Base-by-base conservation (phyloP, 2,113 vertebrate species). In the Macquaria australasica region DNA sequence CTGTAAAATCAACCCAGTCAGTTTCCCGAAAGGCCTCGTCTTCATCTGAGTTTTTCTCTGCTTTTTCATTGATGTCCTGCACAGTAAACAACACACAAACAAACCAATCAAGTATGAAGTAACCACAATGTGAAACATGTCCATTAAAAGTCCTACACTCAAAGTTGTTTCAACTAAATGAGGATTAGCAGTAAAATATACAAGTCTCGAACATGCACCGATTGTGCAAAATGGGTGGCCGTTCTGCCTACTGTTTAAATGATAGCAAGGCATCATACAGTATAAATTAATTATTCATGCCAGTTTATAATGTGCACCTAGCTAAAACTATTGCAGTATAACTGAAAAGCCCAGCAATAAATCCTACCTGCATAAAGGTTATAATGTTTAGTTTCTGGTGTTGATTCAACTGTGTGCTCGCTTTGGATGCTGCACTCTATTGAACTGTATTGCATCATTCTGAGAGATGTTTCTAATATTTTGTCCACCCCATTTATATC, bases 1-100 rank as follows among this genome's bases (percentile, higher is more conserved):
- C 89, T 3, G 93, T 89, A 50, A 96, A 79, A 83, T 95, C 94
- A 18, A 53, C 5, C 95, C 95, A 96, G 5, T 91, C 88, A 0
- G 95, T 96, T 34, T 93, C 93, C 51, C 82, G 41, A 63, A 94
- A 94, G 37, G 66, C 73, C 6, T 89, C 89, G 0, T 94, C 93
- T 55, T 91, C 93, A 23, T 92, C 93, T 0, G 77, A 21, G 12
- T 86, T 83, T 58, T 87, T 84, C 77, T 89, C 90, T 0, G 79
- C 10, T 0, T 77, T 89, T 84, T 93, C 87, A 73, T 93, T 79
- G 15, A 93, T 87, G 20, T 91, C 83, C 95, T 96, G 82, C 18
- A 73, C 7, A 66, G 62, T 18, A 66, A 77, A 67, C 28, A 72
- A 68, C 53, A 88, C 28, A 78, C 25, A 86, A 34, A 48, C 21